Evolutionary conservation across 2,888 invertebrate species (phyloP), one percentile per base, ranked within the genome.

Genomic region (Thumatha senex): DNA sequence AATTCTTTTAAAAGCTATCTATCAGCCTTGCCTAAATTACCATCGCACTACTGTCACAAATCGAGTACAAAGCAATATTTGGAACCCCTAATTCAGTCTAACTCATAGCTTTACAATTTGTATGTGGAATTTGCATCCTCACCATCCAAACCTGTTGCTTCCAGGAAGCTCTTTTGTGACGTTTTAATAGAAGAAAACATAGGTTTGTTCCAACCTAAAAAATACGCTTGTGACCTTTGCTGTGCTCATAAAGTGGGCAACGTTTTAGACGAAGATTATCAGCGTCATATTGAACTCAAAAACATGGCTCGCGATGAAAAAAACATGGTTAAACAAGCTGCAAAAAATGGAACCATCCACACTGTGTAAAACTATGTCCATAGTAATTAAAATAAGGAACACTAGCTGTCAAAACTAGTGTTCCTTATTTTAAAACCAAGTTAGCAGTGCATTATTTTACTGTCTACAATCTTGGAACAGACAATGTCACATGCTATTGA

Each of bases 381-480:
- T 70, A 72, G 42, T 67, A 70, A 35, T 71, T 75, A 5, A 72
- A 70, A 51, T 43, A 74, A 15, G 74, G 66, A 31, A 70, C 72
- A 34, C 55, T 14, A 7, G 31, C 72, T 14, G n/a, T n/a, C n/a
- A 29, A 46, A 11, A 71, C 70, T 34, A 75, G 71, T 61, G 65
- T 71, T 18, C 44, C 68, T 12, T 76, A 73, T 53, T 75, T 70
- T 56, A 72, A 73, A 48, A 74, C 68, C 4, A 74, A 71, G 48
- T 51, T 72, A 5, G 57, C 64, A 11, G 67, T 73, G n/a, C 74
- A 71, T 41, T 72, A 74, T 44, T 76, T 73, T 52, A 51, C 70
- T 5, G 42, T 70, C 0, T 72, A 70, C 46, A 64, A 70, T 40
- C 52, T 71, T 8, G 63, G 60, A 11, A 73, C 40, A 14, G 40